Percentiles rank a stretch among this genome's conserved stretches.
Conservation (phyloP, 2,797 vertebrate species). For the Erithacus rubecula region DNA sequence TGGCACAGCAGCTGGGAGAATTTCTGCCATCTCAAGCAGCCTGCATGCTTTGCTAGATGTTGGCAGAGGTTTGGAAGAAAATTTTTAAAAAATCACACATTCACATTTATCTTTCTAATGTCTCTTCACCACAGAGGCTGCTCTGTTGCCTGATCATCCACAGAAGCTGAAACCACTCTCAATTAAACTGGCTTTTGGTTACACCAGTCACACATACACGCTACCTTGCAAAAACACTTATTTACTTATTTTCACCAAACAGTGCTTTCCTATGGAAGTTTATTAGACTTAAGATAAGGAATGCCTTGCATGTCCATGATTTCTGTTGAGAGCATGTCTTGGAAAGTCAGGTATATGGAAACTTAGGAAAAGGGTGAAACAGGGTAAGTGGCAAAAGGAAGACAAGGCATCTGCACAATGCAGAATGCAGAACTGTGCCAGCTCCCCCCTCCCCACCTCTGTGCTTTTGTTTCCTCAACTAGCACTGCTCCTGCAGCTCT, state of each 20-base stretch:
- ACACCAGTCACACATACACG: neutral
- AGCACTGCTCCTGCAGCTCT: neutral
- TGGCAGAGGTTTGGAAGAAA: neutral
- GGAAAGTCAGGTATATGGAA: fast-evolving
- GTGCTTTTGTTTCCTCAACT: neutral
- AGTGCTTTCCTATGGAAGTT: neutral
- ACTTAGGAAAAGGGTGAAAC: neutral
- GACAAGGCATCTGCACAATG: neutral
- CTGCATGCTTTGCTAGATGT: neutral
- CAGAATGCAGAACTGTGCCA: neutral
- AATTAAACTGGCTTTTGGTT: neutral
- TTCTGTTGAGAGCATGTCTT: neutral
- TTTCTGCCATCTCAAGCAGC: neutral
- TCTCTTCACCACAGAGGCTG: neutral
- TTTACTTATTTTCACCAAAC: neutral
- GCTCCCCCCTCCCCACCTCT: neutral
- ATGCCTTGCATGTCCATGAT: neutral
- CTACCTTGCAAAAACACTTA: neutral
- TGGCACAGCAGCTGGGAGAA: neutral
- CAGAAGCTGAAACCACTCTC: neutral
- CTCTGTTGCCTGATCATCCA: neutral
- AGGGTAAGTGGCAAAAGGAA: neutral
- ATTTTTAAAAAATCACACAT: neutral
- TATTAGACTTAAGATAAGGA: neutral
- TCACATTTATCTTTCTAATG: neutral